These are phyloP conservation scores for Amphiprion percula DNA, from an alignment of 2,113 vertebrate species.

Conservation along the genomic window DNA sequence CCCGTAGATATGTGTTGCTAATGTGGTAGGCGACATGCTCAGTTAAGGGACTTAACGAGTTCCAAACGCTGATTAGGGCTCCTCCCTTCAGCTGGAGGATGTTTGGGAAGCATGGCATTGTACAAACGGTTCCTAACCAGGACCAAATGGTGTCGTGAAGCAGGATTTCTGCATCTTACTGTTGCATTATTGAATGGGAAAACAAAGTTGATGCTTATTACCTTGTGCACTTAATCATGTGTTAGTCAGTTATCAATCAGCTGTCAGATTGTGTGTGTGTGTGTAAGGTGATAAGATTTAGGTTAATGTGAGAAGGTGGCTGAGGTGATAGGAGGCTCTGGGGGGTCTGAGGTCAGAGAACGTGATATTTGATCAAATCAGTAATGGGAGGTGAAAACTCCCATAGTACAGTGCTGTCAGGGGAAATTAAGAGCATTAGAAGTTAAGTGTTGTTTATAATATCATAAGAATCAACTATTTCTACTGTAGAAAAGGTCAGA, in stretches of 20 bases:
- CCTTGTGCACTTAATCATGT: slow-evolving; percentile 51
- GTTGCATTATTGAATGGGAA: slow-evolving; percentile 20
- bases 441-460: neutral
- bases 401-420: neutral
- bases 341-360: slow-evolving; percentile 48
- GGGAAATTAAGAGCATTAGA: neutral
- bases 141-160: slow-evolving; percentile 53
- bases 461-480: neutral
- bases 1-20: slow-evolving; percentile 68
- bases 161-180: neutral
- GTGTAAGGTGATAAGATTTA: slow-evolving; percentile 62
- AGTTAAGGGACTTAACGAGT: slow-evolving; percentile 67
- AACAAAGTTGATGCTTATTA: slow-evolving; percentile 37
- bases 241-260: slow-evolving; percentile 75
- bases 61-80: slow-evolving; percentile 73
- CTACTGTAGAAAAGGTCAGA: neutral
- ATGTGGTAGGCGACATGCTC: slow-evolving; percentile 71
- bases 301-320: slow-evolving; percentile 49
- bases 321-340: slow-evolving; percentile 43
- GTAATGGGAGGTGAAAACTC: slow-evolving; percentile 48
- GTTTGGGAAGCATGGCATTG: slow-evolving; percentile 50
- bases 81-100: slow-evolving; percentile 41
- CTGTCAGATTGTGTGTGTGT: slow-evolving; percentile 57
- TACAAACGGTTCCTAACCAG: slow-evolving; percentile 51
- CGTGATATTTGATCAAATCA: slow-evolving; percentile 62